Conservation (phyloP, 2,797 vertebrate species). For the Sebastes miniatus region DNA sequence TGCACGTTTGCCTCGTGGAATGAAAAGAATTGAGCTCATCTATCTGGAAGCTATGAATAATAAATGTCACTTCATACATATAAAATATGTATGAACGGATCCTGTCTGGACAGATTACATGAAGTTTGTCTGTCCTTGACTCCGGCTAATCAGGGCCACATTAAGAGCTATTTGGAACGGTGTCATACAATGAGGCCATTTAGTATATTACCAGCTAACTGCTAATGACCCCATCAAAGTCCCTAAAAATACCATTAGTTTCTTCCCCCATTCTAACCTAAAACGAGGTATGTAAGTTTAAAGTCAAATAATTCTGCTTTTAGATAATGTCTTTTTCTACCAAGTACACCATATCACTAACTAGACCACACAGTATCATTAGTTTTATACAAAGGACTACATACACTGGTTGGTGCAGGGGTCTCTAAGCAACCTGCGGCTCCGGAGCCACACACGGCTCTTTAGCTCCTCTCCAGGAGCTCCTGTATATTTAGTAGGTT, state of each 20-base stretch:
- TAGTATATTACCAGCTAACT: conserved; percentile 54
- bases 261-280: conserved; percentile 7
- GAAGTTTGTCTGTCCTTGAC: conserved; percentile 73
- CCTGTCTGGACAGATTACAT: conserved; percentile 72
- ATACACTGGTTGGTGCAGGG: too few species aligned
- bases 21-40: conserved; percentile 43
- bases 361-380: too few species aligned
- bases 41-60: conserved; percentile 40
- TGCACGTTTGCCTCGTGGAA: not conserved
- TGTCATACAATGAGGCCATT: conserved; percentile 61
- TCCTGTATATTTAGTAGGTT: too few species aligned
- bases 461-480: too few species aligned
- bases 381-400: too few species aligned
- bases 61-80: conserved; percentile 9
- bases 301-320: conserved; percentile 4
- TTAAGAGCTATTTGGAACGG: conserved; percentile 63
- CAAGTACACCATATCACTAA: too few species aligned
- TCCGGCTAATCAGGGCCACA: conserved; percentile 70
- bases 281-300: not conserved
- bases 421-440: too few species aligned
- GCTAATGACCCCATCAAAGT: conserved; percentile 48
- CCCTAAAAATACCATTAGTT: conserved; percentile 51
- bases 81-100: conserved; percentile 73
- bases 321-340: not conserved
- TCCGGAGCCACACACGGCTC: too few species aligned